phyloP scores from a whole-genome alignment of 2,888 invertebrate genomes.

The Sepioteuthis lessoniana region DNA sequence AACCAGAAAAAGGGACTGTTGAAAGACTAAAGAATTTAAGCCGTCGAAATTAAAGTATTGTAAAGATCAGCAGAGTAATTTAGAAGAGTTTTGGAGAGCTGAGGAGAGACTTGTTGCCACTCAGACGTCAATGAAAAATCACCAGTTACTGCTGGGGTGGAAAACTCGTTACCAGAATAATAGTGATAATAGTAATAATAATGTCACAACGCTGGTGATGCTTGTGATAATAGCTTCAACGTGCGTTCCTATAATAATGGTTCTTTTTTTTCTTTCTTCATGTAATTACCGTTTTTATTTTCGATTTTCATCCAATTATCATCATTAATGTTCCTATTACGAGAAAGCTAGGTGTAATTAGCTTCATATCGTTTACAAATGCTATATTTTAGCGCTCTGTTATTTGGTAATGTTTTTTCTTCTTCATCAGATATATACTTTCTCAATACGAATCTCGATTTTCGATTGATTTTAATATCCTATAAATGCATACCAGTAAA shows the following conservation, averaged over 20 bases:
- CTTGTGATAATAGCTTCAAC: neutral
- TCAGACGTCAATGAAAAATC: too few relatives aligned
- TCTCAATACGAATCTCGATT: neutral
- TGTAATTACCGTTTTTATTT: conserved; percentile 33
- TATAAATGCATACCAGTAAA: neutral
- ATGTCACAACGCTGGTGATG: neutral
- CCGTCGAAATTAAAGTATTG: too few relatives aligned
- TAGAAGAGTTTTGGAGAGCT: too few relatives aligned
- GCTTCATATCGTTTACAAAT: neutral
- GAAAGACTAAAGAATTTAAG: too few relatives aligned
- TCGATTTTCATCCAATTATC: neutral
- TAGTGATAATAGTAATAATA: neutral
- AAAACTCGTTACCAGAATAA: too few relatives aligned
- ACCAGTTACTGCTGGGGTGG: too few relatives aligned
- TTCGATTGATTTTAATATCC: neutral
- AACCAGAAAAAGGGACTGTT: too few relatives aligned
- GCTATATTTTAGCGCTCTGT: neutral
- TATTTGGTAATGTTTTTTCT: neutral
- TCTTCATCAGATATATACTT: neutral
- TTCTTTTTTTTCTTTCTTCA: neutral
- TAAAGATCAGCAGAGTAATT: too few relatives aligned
- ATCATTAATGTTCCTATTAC: neutral
- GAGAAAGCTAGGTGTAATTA: neutral
- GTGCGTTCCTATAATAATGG: neutral
- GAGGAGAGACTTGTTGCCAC: too few relatives aligned